Evolutionary conservation across 1,140 invertebrate genomes (phyloP).

Genomic region (Micrasema longulum): DNA sequence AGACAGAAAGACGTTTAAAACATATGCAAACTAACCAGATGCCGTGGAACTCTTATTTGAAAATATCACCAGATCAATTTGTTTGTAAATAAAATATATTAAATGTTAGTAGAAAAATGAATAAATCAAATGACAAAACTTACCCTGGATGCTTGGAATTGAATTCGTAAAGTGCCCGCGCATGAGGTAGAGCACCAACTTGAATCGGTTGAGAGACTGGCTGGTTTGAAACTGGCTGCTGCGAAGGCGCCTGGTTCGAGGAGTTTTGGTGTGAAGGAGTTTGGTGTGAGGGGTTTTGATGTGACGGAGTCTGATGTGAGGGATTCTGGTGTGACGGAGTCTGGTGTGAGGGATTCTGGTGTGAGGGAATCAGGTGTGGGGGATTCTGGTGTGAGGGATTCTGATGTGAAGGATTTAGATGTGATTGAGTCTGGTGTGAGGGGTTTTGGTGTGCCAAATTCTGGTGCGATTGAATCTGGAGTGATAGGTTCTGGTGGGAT

Average conservation of each 20-base stretch:
- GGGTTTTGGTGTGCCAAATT: conserved; percentile 49
- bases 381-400: not conserved
- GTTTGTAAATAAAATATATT: no score
- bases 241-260: not conserved
- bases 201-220: conserved; percentile 10
- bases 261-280: conserved; percentile 18
- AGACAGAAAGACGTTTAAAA: no score
- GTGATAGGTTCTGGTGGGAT: not conserved
- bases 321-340: not conserved
- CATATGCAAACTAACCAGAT: no score
- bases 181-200: conserved; percentile 74
- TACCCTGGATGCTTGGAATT: conserved; percentile 86
- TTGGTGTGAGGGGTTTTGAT: conserved; percentile 15
- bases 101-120: no score
- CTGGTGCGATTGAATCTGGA: not conserved
- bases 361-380: not conserved
- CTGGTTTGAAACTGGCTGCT: not conserved
- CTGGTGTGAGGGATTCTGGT: conserved; percentile 57
- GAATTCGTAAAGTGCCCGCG: conserved; percentile 89
- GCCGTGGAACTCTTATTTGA: no score
- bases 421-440: not conserved
- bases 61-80: no score
- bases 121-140: conserved; percentile 43
- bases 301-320: not conserved
- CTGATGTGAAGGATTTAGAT: not conserved